phyloP scores from a whole-genome alignment of 2,888 invertebrate species.

The Luperina testacea region DNA sequence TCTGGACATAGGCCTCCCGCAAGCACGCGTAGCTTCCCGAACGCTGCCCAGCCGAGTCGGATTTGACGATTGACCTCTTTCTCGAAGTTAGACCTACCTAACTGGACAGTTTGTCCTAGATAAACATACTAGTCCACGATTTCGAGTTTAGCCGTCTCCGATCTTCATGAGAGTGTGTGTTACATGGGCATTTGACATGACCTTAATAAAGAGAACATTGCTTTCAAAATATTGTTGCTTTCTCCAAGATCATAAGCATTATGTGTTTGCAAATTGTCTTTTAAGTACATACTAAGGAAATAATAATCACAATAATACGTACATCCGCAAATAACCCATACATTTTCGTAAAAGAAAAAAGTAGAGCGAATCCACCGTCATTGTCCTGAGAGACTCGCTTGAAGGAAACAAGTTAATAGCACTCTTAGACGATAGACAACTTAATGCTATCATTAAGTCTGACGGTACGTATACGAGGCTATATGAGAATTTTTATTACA shows the following conservation, averaged over 20 bases:
- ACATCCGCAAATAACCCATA: conserved; percentile 31
- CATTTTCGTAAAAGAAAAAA: conserved; percentile 32
- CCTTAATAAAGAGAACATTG: neutral
- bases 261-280: conserved; percentile 29
- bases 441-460: conserved; percentile 59
- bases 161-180: too few species aligned
- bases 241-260: conserved; percentile 7
- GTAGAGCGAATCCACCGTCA: conserved; percentile 10
- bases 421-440: conserved; percentile 62
- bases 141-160: too few species aligned
- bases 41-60: too few species aligned
- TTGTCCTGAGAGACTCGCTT: conserved; percentile 46
- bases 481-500: conserved; percentile 50
- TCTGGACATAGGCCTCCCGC: too few species aligned
- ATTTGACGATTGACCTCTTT: too few species aligned
- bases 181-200: too few species aligned
- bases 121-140: too few species aligned
- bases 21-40: too few species aligned
- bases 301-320: conserved; percentile 27
- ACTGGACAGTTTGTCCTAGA: too few species aligned
- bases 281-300: conserved; percentile 14
- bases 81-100: too few species aligned
- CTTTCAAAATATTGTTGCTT: neutral
- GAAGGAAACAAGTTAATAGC: conserved; percentile 60
- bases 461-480: conserved; percentile 41